Evolutionary conservation across 2,113 vertebrate genomes (phyloP).

Genomic region (Bubo blakistoni): DNA sequence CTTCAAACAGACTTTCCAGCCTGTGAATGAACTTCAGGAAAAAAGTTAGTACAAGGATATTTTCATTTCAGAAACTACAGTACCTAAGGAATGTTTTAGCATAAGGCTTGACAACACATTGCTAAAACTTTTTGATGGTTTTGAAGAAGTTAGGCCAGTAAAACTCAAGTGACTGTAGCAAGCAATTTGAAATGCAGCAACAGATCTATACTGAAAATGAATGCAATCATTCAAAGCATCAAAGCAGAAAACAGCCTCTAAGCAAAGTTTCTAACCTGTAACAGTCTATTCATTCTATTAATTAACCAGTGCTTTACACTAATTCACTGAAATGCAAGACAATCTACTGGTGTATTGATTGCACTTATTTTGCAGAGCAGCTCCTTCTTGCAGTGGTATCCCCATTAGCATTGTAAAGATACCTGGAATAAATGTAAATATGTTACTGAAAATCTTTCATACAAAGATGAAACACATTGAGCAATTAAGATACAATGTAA

Average conservation of each 20-base stretch:
- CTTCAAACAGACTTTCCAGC: background rate
- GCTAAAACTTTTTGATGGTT: background rate
- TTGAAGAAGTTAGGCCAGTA: background rate
- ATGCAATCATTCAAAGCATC: background rate
- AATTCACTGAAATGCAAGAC: background rate
- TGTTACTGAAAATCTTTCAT: background rate
- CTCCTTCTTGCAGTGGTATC: background rate
- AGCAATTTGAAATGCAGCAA: background rate
- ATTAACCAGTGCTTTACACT: background rate
- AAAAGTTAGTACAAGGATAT: background rate
- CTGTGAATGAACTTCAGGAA: background rate
- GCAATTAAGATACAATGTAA: background rate
- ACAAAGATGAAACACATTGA: background rate
- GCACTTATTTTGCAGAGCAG: background rate
- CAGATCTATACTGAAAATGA: background rate
- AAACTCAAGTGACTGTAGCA: background rate
- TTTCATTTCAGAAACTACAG: background rate
- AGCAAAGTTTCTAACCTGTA: background rate
- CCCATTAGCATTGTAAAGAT: background rate
- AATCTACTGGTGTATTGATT: background rate
- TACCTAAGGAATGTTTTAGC: background rate
- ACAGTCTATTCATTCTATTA: background rate
- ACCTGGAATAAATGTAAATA: background rate
- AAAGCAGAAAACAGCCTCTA: background rate
- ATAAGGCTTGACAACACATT: background rate